phyloP scores from a whole-genome alignment of 2,888 invertebrate species.

The Candidula unifasciata region DNA sequence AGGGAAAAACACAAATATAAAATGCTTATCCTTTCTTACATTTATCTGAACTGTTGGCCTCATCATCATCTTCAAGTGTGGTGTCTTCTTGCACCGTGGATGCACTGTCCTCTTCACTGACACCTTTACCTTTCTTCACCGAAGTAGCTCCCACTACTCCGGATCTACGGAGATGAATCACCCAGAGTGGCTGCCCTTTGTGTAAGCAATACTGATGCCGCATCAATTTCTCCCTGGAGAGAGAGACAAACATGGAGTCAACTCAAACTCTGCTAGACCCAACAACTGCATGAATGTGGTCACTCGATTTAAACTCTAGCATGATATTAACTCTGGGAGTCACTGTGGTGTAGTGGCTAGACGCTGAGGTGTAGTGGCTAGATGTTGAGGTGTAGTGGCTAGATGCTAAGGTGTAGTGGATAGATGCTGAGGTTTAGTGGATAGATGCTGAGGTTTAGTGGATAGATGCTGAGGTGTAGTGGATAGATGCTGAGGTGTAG shows the following conservation, averaged over 20 bases:
- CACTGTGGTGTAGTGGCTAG: too few relatives aligned
- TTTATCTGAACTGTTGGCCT: neutral
- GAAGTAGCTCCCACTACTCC: constrained; percentile 32
- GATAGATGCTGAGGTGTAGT: too few relatives aligned
- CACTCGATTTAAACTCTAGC: too few relatives aligned
- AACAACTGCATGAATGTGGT: too few relatives aligned
- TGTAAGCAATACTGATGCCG: constrained; percentile 53
- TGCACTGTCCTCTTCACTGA: neutral
- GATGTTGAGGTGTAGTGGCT: too few relatives aligned
- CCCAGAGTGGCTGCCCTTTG: constrained; percentile 48
- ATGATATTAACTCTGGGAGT: too few relatives aligned
- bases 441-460: too few relatives aligned
- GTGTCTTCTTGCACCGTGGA: neutral
- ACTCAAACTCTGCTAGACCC: neutral
- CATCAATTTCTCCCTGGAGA: constrained; percentile 52
- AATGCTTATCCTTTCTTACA: neutral
- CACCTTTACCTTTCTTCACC: constrained; percentile 21
- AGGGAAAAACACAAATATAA: too few relatives aligned
- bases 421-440: too few relatives aligned
- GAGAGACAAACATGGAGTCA: neutral
- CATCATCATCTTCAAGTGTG: neutral
- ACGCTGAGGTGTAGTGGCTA: too few relatives aligned
- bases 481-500: too few relatives aligned
- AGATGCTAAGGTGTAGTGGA: too few relatives aligned
- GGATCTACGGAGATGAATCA: constrained; percentile 46